Conservation (phyloP, 2,888 invertebrate species). For the Eugnorisma glareosa region DNA sequence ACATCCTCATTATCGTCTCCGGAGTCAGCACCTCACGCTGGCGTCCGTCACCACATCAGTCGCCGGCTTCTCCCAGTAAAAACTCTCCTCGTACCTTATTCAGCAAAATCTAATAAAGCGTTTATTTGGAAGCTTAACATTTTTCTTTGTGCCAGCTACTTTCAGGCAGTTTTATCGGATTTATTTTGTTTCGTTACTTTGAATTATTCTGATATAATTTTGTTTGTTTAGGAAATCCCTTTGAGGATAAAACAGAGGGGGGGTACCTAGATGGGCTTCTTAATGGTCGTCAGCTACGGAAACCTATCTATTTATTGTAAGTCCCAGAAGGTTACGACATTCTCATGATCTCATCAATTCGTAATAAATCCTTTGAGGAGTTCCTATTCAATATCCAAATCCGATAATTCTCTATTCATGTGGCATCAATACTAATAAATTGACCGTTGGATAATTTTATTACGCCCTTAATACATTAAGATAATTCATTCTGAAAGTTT, state of each 20-base stretch:
- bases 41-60: constrained; percentile 66
- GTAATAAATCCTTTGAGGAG: constrained; percentile 23
- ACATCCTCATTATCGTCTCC: constrained; percentile 87
- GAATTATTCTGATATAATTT: constrained; percentile 61
- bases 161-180: constrained; percentile 62
- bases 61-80: constrained; percentile 59
- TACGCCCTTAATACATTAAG: constrained; percentile 39
- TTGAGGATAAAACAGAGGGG: constrained; percentile 31
- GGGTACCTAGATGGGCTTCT: constrained; percentile 1
- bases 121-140: constrained; percentile 62
- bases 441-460: constrained; percentile 53
- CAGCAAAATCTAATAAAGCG: constrained; percentile 64
- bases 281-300: constrained; percentile 18
- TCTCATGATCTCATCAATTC: constrained; percentile 3
- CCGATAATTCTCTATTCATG: constrained; percentile 26
- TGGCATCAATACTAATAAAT: constrained; percentile 37
- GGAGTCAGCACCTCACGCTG: constrained; percentile 76
- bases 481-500: constrained; percentile 54
- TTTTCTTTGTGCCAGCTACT: constrained; percentile 64
- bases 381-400: constrained; percentile 13
- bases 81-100: constrained; percentile 50
- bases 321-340: background rate
- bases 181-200: constrained; percentile 64
- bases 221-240: constrained; percentile 56
- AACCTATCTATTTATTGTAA: constrained; percentile 21